Conservation (phyloP, 2,113 vertebrate species). For the Pica pica region DNA sequence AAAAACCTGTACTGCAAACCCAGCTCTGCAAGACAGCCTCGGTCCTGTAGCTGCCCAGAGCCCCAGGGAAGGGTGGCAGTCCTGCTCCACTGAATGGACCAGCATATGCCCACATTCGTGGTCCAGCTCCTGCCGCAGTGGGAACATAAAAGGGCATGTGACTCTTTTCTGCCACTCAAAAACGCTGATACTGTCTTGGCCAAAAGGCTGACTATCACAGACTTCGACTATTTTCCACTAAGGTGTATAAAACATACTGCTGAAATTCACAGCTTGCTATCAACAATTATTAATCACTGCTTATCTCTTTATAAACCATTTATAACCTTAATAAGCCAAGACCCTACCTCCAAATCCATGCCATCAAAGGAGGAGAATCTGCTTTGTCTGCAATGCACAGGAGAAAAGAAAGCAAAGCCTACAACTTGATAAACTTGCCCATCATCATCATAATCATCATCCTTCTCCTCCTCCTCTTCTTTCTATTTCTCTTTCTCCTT, state of each 20-base stretch:
- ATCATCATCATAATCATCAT: not conserved
- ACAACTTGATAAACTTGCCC: not conserved
- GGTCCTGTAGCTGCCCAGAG: not conserved
- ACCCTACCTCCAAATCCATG: not conserved
- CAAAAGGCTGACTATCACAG: not conserved
- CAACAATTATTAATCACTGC: not conserved
- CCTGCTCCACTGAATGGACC: not conserved
- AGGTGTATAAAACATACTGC: not conserved
- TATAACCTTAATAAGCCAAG: not conserved
- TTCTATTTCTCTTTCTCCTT: not conserved
- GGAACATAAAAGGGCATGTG: accelerated
- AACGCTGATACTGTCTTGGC: not conserved
- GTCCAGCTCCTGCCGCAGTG: not conserved
- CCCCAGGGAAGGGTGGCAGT: not conserved
- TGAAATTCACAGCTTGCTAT: not conserved
- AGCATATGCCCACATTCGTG: accelerated
- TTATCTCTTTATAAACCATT: not conserved
- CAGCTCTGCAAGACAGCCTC: not conserved
- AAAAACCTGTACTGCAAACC: not conserved
- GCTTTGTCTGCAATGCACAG: not conserved
- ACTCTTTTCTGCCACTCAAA: not conserved
- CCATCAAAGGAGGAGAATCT: not conserved
- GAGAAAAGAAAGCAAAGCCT: not conserved
- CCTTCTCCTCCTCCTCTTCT: not conserved
- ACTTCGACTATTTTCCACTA: not conserved